Percentiles rank a stretch among this genome's conserved stretches.
These are phyloP conservation scores for Bombus impatiens DNA, from an alignment of 1,140 invertebrate genomes.

Conservation along the genomic window DNA sequence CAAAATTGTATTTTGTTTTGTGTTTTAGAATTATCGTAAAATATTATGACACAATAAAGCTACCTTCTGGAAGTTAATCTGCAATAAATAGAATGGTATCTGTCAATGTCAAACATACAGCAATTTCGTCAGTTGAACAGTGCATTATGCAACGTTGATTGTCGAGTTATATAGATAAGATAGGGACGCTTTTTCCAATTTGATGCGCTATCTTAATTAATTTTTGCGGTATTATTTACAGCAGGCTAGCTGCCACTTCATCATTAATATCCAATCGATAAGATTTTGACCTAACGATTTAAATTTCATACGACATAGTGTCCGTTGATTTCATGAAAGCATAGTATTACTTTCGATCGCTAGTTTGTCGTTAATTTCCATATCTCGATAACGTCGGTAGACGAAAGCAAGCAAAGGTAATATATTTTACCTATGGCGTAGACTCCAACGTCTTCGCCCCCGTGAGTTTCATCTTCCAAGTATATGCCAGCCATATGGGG, in stretches of 20 bases:
- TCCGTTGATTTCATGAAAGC: rapidly evolving
- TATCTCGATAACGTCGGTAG: too few relatives aligned
- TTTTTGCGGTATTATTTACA: neutral
- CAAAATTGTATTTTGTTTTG: too few relatives aligned
- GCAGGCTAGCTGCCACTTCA: neutral
- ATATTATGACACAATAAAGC: neutral
- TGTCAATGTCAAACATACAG: neutral
- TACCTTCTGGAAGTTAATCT: neutral
- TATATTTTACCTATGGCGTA: slow-evolving; percentile 88
- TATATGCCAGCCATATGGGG: slow-evolving; percentile 77
- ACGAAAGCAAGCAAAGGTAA: neutral
- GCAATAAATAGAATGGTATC: too few relatives aligned
- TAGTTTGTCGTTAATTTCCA: neutral
- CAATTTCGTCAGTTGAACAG: too few relatives aligned
- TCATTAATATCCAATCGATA: rapidly evolving
- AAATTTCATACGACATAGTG: neutral
- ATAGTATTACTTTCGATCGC: neutral
- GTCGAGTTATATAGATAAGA: too few relatives aligned
- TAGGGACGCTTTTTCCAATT: too few relatives aligned
- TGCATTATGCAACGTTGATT: neutral
- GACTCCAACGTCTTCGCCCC: slow-evolving; percentile 94
- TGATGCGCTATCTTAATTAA: too few relatives aligned
- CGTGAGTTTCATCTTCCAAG: slow-evolving; percentile 87
- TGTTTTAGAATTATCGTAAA: neutral
- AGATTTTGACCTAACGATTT: neutral